Base-by-base conservation (phyloP, 1,140 invertebrate species). In the Papilio glaucus region DNA sequence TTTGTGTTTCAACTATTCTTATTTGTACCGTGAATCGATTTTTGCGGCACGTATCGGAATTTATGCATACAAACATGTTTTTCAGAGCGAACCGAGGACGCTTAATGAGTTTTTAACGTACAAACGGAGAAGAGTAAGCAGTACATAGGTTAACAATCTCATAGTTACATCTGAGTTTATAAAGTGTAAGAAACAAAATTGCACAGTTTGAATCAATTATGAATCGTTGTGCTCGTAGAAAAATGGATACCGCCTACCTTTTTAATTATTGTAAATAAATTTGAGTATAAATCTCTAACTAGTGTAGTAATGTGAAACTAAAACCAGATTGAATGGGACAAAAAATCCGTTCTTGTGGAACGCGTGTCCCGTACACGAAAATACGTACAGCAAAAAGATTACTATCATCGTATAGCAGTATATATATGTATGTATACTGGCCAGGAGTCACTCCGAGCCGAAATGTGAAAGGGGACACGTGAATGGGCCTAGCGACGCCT, bases 391-490 rank as follows among this genome's bases (percentile, higher is more conserved):
- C 26, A 68, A 68, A 68, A 15, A 45, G 12, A 68, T 68, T 29
- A 12, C 41, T 68, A 68, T 68, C 39, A 45, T 42, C 10, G 24
- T 57, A 57, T 57, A 68, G 65, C 41, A 37, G 6, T 33, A 6
- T 33, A 33, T 33, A 6, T 33, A 33, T 33, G n/a, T 62, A 67
- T 67, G 38, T 38, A 63, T 33, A 15, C 33, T 6, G 4, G n/a
- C 65, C 10, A 21, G 41, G 41, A 68, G 65, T 45, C 65, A 45
- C 39, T 42, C 18, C 21, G n/a, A 68, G 65, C 41, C 39, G 65
- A 45, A 68, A 68, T 68, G 65, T 65, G 62, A 65, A 65, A 65
- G 37, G 62, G 62, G 62, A 65, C 39, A 65, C 62, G 18, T 65
- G 62, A 65, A 65, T 65, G 62, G 62, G 62, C 62, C 37, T 41